Evolutionary conservation across 2,113 vertebrate genomes (phyloP), one percentile per base, ranked within the genome.

Genomic region (Polypterus bichir): DNA sequence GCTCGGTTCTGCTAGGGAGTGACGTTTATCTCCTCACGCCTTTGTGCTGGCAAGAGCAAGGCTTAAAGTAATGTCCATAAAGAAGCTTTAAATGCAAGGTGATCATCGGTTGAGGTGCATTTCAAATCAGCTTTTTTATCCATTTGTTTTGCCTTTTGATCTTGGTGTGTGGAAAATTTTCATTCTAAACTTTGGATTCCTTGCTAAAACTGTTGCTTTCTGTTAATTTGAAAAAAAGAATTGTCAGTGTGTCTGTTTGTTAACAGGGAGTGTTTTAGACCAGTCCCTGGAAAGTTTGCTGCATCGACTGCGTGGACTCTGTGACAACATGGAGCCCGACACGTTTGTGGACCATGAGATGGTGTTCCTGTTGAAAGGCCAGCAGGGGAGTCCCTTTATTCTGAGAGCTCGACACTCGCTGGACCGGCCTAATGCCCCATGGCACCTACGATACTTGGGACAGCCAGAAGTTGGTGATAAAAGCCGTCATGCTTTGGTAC

Each of bases 271-370:
- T 59, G 92, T 99, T 27, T 68, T 97, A 71, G 96, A 99, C 71
- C 91, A 94, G 76, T 90, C 93, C 49, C 70, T 98, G 68, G 95
- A 99, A 68, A 97, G 93, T 71, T 86, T 99, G 1, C 76, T 93
- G 62, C 94, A 97, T 71, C 91, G 96, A 3, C 89, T 99, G 53
- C 87, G 93, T 56, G 96, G 95, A 54, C 78, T 99, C 4, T 99
- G 94, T 60, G 96, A 98, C 80, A 98, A 95, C 83, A 93, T 97
- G 86, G 95, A 99, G 71, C 89, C 94, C 0, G 93, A 98, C 78
- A 91, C 81, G 3, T 98, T 99, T 49, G 77, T 88, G 5, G 96
- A 99, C 66, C 93, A 98, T 11, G 96, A 99, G 74, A 84, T 95
- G 81, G 94, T 98, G 59, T 99, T 94, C 69, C 89, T 99, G 46